Conservation (phyloP, 2,888 invertebrate species). For the Uropetala carovei region DNA sequence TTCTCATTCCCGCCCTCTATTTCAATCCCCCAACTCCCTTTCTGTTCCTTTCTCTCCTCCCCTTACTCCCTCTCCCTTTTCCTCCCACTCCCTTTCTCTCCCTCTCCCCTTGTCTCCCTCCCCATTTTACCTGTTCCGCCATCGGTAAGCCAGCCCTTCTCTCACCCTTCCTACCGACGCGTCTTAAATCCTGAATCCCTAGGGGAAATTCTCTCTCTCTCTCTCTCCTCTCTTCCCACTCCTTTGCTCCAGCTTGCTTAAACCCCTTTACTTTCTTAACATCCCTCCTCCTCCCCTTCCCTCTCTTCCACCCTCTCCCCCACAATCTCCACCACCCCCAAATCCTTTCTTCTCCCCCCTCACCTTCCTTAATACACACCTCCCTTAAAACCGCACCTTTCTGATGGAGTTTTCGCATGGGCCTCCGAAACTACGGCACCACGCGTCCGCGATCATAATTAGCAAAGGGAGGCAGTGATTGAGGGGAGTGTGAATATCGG, state of each 20-base stretch:
- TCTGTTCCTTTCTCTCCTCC: not conserved
- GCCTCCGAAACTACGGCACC: constrained; percentile 38
- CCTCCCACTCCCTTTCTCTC: not conserved
- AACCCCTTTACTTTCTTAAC: not conserved
- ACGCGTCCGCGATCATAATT: constrained; percentile 57
- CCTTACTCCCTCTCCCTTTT: not conserved
- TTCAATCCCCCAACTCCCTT: too few relatives aligned
- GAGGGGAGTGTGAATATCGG: too few relatives aligned
- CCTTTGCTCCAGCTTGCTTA: constrained; percentile 8
- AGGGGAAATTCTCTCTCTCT: not conserved
- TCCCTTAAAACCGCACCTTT: constrained; percentile 44
- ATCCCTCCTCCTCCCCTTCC: not conserved
- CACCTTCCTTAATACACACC: constrained; percentile 28
- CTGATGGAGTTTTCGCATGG: not conserved
- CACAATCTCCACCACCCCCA: not conserved
- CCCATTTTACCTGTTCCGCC: not conserved
- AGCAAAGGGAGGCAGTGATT: constrained; percentile 15
- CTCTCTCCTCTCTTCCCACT: not conserved
- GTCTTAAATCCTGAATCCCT: constrained; percentile 28
- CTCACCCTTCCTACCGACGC: not conserved
- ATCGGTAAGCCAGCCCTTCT: constrained; percentile 7
- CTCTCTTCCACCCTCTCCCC: not conserved
- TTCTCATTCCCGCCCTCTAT: too few relatives aligned
- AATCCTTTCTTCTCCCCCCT: not conserved
- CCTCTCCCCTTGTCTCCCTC: not conserved